Evolutionary conservation across 2,113 vertebrate species (phyloP).

Genomic region (Xiphophorus maculatus): DNA sequence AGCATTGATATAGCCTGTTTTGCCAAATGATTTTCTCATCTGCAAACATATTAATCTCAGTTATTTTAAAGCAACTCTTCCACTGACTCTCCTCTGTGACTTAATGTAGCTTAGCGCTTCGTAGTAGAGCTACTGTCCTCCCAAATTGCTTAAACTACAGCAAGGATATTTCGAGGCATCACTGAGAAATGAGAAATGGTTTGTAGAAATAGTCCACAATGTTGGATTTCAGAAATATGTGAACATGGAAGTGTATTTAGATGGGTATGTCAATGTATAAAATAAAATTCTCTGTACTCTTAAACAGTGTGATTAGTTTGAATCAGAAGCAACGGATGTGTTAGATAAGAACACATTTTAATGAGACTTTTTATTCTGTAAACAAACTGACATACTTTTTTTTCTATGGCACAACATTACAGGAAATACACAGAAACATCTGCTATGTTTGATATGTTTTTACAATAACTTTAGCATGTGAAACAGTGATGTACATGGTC

Average conservation of each 20-base stretch:
- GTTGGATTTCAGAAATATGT: too few relatives aligned
- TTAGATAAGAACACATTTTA: conserved; percentile 19
- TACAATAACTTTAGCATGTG: conserved; percentile 45
- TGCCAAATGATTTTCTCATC: not conserved
- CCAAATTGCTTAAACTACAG: not conserved
- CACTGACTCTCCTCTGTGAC: not conserved
- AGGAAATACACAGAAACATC: conserved; percentile 56
- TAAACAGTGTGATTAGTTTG: not conserved
- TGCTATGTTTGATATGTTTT: conserved; percentile 48
- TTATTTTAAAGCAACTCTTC: not conserved
- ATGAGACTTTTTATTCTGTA: conserved; percentile 62
- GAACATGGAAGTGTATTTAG: too few relatives aligned
- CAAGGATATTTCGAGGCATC: not conserved
- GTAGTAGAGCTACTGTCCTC: not conserved
- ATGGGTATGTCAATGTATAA: not conserved
- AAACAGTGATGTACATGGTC: conserved; percentile 53
- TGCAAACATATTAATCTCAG: not conserved
- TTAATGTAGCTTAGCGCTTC: not conserved
- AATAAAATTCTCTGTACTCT: not conserved
- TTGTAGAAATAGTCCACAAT: not conserved
- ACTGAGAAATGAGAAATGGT: not conserved
- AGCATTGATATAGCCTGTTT: not conserved
- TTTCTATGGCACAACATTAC: conserved; percentile 63
- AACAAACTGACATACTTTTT: conserved; percentile 60
- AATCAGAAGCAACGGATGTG: conserved; percentile 15